Percentiles rank a stretch among this genome's conserved stretches.
Evolutionary conservation across 2,113 vertebrate genomes (phyloP).

Genomic region (Microtus montanus): DNA sequence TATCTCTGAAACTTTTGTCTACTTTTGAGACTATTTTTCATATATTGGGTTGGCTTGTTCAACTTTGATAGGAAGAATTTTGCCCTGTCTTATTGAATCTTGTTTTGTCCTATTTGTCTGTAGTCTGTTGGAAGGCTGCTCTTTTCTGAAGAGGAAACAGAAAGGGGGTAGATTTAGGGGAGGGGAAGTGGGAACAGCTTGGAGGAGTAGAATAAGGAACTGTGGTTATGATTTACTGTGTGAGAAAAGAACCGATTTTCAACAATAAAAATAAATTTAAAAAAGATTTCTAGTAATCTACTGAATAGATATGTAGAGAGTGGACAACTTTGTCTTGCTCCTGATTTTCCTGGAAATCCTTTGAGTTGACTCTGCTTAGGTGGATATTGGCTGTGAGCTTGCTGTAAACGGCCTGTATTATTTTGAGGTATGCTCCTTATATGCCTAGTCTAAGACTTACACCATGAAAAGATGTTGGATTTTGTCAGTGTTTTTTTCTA

Average conservation of each 20-base stretch:
- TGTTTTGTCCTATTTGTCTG: not conserved
- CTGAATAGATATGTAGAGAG: not conserved
- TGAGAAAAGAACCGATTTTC: not conserved
- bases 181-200: rapidly evolving
- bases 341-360: not conserved
- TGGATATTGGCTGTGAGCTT: not conserved
- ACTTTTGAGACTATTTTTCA: not conserved
- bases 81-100: not conserved
- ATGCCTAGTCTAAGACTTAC: not conserved
- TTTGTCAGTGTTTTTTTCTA: not conserved
- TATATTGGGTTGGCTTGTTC: not conserved
- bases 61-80: not conserved
- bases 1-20: not conserved
- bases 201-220: not conserved
- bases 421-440: not conserved
- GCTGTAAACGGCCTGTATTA: not conserved
- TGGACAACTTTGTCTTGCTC: not conserved
- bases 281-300: not conserved
- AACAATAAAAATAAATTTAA: not conserved
- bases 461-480: not conserved
- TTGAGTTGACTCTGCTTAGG: not conserved
- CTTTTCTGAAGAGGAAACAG: not conserved
- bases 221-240: not conserved
- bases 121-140: not conserved
- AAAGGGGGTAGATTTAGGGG: not conserved